Base-by-base conservation (phyloP, 2,113 vertebrate genomes). In the Oenanthe melanoleuca region DNA sequence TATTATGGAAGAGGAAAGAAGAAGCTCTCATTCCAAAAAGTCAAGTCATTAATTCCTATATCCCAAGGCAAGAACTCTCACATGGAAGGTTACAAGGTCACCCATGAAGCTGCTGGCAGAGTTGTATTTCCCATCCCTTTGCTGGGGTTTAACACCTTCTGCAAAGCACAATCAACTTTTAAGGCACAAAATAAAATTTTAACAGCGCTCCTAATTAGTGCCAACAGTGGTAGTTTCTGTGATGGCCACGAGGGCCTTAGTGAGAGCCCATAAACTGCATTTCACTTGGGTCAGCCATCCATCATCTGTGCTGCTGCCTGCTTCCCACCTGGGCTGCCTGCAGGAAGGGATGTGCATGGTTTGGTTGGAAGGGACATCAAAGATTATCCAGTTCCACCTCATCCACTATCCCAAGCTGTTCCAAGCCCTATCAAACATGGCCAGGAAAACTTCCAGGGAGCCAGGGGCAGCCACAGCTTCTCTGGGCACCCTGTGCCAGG, bases 141-240 rank as follows among this genome's bases (percentile, higher is more conserved):
- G 40, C 38, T 80, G 73, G 34, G 44, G 60, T 86, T 86, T 93
- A 83, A 78, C 47, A 60, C 89, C 65, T 73, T 87, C 50, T 84
- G 86, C 77, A 88, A 86, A 80, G 93, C 95, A 78, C 83, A 80
- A 92, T 92, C 90, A 93, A 90, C 80, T 90, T 96, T 93, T 86
- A 95, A 90, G 72, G 86, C 65, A 55, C 37, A 14, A 26, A 33
- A 92, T 96, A 94, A 96, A 97, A 88, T 47, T 84, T 94, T 93
- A 90, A 53, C 14, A 55, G 82, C 1, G 1, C 56, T 86, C 4
- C 1, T 80, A 93, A 97, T 92, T 71, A 94, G 80, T 37, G 77
- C 75, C 92, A 88, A 15, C n/a, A 49, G 69, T 21, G 75, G 56
- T 16, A 50, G 47, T 86, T 95, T 72, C 72, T 71, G 56, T 61